phyloP scores from a whole-genome alignment of 2,113 vertebrate genomes.

The Lanius ludovicianus region DNA sequence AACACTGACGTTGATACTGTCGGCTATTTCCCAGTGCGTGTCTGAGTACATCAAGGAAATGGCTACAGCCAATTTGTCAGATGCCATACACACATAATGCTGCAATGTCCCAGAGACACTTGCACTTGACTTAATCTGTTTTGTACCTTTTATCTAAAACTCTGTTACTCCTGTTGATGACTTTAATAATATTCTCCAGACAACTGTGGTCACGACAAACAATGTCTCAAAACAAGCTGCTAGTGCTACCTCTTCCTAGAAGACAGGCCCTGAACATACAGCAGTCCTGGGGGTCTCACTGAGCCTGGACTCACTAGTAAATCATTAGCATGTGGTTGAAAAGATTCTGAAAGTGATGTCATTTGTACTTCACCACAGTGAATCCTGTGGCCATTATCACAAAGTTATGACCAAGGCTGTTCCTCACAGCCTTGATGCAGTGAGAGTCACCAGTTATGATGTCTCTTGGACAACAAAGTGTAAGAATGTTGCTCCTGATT shows the following conservation, averaged over 20 bases:
- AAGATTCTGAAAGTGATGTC: neutral
- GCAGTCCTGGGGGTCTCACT: neutral
- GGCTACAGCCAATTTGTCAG: neutral
- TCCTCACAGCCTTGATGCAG: neutral
- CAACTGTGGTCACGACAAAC: neutral
- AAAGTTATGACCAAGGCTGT: neutral
- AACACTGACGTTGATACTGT: accelerated
- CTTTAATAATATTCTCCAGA: neutral
- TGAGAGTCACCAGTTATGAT: neutral
- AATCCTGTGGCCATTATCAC: neutral
- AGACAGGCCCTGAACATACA: neutral
- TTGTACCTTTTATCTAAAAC: neutral
- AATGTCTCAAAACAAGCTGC: neutral
- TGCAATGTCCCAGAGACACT: neutral
- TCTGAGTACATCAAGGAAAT: neutral
- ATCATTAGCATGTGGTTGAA: neutral
- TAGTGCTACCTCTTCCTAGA: neutral
- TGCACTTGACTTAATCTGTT: neutral
- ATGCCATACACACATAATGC: neutral
- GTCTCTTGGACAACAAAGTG: neutral
- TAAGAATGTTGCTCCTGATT: neutral
- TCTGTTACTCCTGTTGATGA: neutral
- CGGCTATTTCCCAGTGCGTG: neutral
- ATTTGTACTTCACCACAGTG: neutral
- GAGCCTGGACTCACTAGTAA: neutral